Evolutionary conservation across 2,797 vertebrate genomes (phyloP), one percentile per base, ranked within the genome.

Genomic region (Myiothlypis chrysogaster): DNA sequence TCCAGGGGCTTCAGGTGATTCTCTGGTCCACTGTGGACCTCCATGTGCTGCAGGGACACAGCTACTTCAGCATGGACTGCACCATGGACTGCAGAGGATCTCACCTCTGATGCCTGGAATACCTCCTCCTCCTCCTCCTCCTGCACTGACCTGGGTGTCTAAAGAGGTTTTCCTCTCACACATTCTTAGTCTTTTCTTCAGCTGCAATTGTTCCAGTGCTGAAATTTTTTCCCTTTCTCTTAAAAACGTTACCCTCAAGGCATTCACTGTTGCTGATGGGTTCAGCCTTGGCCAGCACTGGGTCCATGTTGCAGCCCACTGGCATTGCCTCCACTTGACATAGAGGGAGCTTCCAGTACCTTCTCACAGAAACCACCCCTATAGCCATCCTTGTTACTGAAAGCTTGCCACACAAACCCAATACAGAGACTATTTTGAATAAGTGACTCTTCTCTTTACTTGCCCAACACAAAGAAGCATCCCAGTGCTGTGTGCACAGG

Each of bases 231-330:
- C 15, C 4, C 15, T 21, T 92, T 59, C 35, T 55, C 24, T 53
- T 60, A 55, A 49, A 9, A 46, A 25, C 0, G 0, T 61, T 60
- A 23, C 17, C 17, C 11, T 27, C 37, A 28, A 56, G 43, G 2
- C 2, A 9, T 23, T 39, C 39, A 24, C 30, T 2, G 2, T 6
- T 2, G 1, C 41, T 64, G 50, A 20, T 9, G 8, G 18, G 21
- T 9, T 65, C 4, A 0, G 47, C 32, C 27, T 56, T 37, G 37
- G 25, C 47, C 47, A 24, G 4, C 0, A 1, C 12, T 0, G 0
- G 53, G 8, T 43, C 53, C 11, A 1, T 22, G 22, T 44, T 10
- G 22, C 24, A 72, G 39, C 28, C 3, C 4, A 2, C 28, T 49
- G 59, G 5, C 28, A 11, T 8, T 50, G 25, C 20, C n/a, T 64